Evolutionary conservation across 2,113 vertebrate genomes (phyloP).

Genomic region (Macquaria ambigua): DNA sequence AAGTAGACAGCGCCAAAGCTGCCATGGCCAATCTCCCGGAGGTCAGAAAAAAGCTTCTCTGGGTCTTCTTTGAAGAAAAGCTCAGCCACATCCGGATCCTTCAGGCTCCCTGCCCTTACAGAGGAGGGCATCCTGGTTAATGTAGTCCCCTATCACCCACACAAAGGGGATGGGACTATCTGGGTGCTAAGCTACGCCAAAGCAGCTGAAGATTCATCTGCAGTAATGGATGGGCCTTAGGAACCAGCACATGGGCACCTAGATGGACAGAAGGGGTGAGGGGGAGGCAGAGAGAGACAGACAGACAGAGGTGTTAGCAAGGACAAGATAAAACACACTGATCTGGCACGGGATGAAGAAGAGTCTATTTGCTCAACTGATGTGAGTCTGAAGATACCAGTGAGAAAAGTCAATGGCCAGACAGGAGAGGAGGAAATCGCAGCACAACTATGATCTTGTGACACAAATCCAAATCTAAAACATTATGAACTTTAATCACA

Average conservation of each 20-base stretch:
- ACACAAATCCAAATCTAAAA: conserved; percentile 6
- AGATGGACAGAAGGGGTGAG: conserved; percentile 27
- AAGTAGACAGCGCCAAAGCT: conserved; percentile 99
- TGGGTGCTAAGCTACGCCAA: conserved; percentile 91
- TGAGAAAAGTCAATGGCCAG: conserved; percentile 9
- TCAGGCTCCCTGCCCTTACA: conserved; percentile 97
- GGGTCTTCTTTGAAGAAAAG: conserved; percentile 99
- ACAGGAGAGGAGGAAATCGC: background rate
- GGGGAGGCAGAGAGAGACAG: conserved; percentile 3
- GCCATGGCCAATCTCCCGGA: conserved; percentile 99
- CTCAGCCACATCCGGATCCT: conserved; percentile 97
- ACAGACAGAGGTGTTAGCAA: background rate
- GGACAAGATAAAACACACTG: background rate
- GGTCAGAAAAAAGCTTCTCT: conserved; percentile 98
- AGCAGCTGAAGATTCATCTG: conserved; percentile 94
- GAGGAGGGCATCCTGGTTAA: conserved; percentile 95
- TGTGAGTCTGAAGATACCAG: background rate
- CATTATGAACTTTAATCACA: background rate
- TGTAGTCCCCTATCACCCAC: conserved; percentile 72
- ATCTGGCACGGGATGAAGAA: background rate
- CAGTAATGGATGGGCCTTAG: conserved; percentile 87
- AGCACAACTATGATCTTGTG: background rate
- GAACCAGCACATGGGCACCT: conserved; percentile 90
- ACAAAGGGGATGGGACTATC: conserved; percentile 90
- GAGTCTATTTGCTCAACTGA: background rate